Evolutionary conservation across 2,888 invertebrate species (phyloP).

Genomic region (Drosophila melanosoma): DNA sequence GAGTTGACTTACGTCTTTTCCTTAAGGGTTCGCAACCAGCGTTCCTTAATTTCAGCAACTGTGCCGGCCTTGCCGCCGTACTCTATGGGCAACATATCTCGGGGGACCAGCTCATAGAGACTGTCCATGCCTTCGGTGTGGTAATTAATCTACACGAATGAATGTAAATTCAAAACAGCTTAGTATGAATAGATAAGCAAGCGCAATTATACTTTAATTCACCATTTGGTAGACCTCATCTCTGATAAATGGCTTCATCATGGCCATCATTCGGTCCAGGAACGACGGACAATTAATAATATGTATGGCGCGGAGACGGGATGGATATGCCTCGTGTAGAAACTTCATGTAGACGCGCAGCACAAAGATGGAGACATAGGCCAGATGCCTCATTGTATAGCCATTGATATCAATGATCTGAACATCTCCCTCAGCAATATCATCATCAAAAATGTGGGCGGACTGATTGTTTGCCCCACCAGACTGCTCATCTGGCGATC

Average conservation of each 20-base stretch:
- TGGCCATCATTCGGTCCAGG: constrained; percentile 87
- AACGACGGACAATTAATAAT: constrained; percentile 88
- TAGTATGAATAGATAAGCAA: not conserved
- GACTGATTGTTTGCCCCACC: not conserved
- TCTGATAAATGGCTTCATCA: constrained; percentile 87
- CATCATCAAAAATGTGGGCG: constrained; percentile 66
- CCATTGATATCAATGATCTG: constrained; percentile 90
- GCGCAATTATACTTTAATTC: constrained; percentile 43
- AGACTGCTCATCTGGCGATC: constrained; percentile 35
- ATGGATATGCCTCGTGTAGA: constrained; percentile 89
- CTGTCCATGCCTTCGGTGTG: constrained; percentile 87
- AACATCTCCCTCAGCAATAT: constrained; percentile 88
- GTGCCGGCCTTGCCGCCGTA: constrained; percentile 87
- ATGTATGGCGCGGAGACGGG: constrained; percentile 88
- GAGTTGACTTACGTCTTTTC: constrained; percentile 63
- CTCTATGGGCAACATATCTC: constrained; percentile 87
- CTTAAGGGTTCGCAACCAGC: constrained; percentile 84
- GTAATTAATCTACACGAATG: constrained; percentile 85
- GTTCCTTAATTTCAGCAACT: constrained; percentile 84
- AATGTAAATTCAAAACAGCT: not conserved
- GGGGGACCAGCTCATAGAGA: constrained; percentile 87
- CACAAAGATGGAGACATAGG: constrained; percentile 86
- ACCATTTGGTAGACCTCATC: constrained; percentile 87
- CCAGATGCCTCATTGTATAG: constrained; percentile 87
- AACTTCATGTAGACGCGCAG: constrained; percentile 89